Evolutionary conservation across 2,888 invertebrate genomes (phyloP), one percentile per base, ranked within the genome.

Genomic region (Drosophila nr. fundita): DNA sequence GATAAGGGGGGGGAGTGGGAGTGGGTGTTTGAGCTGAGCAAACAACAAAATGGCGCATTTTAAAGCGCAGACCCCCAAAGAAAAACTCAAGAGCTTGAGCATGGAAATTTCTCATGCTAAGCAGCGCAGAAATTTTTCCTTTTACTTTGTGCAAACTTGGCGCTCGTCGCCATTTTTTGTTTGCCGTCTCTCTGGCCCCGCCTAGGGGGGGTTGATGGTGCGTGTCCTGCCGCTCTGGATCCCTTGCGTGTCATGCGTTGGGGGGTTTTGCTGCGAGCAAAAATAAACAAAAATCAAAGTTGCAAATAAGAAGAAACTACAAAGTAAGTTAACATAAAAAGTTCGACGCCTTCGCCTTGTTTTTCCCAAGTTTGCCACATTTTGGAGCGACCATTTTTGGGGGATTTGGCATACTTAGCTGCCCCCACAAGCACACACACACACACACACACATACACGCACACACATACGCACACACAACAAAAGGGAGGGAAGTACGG

Each of bases 281-380:
- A 92, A 92, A 91, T 90, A 92, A 91, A 91, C 92, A 92, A 89
- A 91, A 91, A 91, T 91, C 91, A 91, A 92, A 91, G 91, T 92
- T 91, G 87, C 90, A 89, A 91, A 92, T 90, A 90, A 89, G 88
- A 87, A 89, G 87, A 87, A 87, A 87, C 90, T 87, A 87, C 87
- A 87, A 90, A 87, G 87, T 90, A 90, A 87, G 87, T 90, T 87
- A 87, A 84, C 87, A 87, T 84, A 87, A 90, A 89, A 90, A 86
- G 87, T 86, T 90, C 83, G 89, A 80, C 90, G 86, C 86, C 90
- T 80, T 69, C 80, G 82, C 73, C 80, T 89, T 86, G 89, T 86
- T 86, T 86, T 85, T 85, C 77, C 73, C 32, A 90, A 88, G 90
- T 88, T 85, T 85, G 85, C 66, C 49, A 50, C 34, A 27, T 48